Evolutionary conservation across 2,888 invertebrate genomes (phyloP).

Genomic region (Eupithecia pulchellata): DNA sequence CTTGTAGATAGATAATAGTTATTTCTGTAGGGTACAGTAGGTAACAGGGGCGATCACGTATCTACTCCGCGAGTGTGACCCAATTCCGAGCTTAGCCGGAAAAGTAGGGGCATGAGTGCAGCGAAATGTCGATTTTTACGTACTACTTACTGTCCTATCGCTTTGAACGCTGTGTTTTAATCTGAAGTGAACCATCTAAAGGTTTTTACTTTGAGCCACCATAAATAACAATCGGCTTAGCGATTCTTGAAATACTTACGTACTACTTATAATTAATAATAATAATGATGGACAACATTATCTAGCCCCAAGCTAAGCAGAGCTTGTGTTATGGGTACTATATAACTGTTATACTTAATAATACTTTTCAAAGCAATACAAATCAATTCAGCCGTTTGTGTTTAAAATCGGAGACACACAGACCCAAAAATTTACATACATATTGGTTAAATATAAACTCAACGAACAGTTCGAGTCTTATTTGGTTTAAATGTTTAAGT

Average conservation of each 20-base stretch:
- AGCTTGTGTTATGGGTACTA: too few species aligned
- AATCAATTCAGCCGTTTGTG: neutral
- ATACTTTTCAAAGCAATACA: neutral
- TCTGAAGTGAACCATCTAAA: neutral
- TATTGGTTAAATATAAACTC: too few species aligned
- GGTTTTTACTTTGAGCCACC: neutral
- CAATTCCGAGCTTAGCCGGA: slow-evolving; percentile 9
- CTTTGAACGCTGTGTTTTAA: neutral
- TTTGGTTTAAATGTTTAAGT: too few species aligned
- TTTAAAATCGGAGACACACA: neutral
- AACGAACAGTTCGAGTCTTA: too few species aligned
- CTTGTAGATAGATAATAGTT: slow-evolving; percentile 7
- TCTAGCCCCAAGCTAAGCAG: too few species aligned
- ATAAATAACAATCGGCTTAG: neutral
- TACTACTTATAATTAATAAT: neutral
- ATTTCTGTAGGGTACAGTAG: slow-evolving; percentile 4
- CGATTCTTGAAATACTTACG: neutral
- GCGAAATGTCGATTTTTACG: neutral
- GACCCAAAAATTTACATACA: too few species aligned
- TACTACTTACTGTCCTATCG: neutral
- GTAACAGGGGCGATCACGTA: slow-evolving; percentile 11
- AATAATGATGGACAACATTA: too few species aligned
- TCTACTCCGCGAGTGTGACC: neutral
- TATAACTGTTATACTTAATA: neutral
- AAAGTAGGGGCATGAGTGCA: neutral